Percentiles rank a stretch among this genome's conserved stretches.
Evolutionary conservation across 2,113 vertebrate genomes (phyloP).

Genomic region (Daubentonia madagascariensis): DNA sequence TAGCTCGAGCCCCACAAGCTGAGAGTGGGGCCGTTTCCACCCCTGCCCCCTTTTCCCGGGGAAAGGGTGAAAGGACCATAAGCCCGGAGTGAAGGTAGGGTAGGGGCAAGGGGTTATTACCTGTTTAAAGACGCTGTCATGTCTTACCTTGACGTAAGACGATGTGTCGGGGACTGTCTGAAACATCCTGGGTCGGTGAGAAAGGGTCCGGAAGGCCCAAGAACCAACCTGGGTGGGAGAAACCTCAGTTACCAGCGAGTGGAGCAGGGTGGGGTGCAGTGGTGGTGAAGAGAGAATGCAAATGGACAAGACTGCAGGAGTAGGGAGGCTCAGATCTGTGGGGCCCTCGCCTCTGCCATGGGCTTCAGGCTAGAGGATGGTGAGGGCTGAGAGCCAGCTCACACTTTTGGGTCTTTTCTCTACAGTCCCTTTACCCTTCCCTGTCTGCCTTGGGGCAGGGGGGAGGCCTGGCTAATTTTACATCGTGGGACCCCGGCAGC

Average conservation of each 20-base stretch:
- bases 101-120: conserved; percentile 83
- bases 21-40: not conserved
- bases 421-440: not conserved
- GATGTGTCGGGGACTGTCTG: conserved; percentile 97
- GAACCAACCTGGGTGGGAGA: conserved; percentile 72
- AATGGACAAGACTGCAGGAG: accelerated
- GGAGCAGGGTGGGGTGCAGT: not conserved
- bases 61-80: accelerated
- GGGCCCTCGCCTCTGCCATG: not conserved
- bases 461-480: not conserved
- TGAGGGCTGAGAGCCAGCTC: not conserved
- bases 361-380: not conserved
- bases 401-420: not conserved
- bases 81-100: too few relatives aligned
- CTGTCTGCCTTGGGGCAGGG: not conserved
- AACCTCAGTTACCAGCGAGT: not conserved
- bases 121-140: conserved; percentile 88
- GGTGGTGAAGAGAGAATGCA: not conserved
- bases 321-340: accelerated
- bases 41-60: accelerated
- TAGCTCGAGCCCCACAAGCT: not conserved
- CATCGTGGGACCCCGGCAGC: accelerated
- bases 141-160: conserved; percentile 99
- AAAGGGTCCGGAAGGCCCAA: conserved; percentile 58
- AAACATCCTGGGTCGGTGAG: conserved; percentile 89